Conservation (phyloP, 2,113 vertebrate genomes). For the mouse (Mus musculus) region DNA sequence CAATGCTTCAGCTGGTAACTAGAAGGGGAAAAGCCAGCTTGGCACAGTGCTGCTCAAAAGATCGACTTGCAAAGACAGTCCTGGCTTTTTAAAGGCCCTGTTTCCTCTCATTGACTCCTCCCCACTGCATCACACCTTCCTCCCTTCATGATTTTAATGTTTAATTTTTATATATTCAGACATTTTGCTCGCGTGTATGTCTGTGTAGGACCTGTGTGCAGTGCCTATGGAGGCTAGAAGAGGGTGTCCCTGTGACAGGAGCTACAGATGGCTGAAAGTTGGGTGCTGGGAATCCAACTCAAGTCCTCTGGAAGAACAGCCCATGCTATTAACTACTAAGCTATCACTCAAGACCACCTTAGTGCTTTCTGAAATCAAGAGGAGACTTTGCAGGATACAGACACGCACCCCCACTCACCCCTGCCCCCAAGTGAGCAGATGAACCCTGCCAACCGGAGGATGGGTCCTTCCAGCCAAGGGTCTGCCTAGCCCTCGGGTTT, state of each 20-base stretch:
- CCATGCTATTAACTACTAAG: background rate
- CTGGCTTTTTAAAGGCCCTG: background rate
- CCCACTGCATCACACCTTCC: background rate
- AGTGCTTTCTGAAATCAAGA: background rate
- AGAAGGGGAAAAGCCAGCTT: background rate
- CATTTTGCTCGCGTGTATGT: too few relatives aligned
- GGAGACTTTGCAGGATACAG: rapidly evolving
- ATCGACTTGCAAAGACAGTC: background rate
- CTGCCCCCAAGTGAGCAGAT: background rate
- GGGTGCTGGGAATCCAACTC: background rate
- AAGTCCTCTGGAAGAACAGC: background rate
- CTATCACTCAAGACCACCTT: background rate
- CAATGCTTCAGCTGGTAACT: background rate
- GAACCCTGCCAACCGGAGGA: background rate
- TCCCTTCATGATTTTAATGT: background rate
- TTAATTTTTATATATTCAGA: background rate
- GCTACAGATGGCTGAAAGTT: background rate
- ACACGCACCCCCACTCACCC: background rate
- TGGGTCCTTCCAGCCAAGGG: background rate
- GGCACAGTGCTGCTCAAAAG: background rate
- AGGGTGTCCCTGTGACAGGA: background rate
- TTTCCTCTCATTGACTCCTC: background rate
- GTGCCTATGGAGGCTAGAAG: background rate
- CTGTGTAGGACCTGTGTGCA: background rate
- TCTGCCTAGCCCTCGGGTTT: background rate